Base-by-base conservation (phyloP, 2,888 invertebrate genomes). In the Xestobium rufovillosum region DNA sequence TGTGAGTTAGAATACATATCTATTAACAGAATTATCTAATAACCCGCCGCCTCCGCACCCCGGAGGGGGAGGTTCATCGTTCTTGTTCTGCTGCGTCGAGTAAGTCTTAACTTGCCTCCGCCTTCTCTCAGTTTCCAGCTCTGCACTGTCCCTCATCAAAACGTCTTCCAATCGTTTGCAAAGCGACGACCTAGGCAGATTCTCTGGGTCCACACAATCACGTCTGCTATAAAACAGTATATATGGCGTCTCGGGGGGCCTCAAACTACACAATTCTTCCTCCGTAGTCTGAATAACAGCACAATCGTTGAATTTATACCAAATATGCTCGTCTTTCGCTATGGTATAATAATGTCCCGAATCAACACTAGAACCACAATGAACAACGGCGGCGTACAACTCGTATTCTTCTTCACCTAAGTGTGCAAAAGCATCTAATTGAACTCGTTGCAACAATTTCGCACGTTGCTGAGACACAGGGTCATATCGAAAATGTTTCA, bases 291-390 rank as follows among this genome's bases (percentile, higher is more conserved):
- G 60, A 1, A 73, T 71, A 1, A 90, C 86, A n/a, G 72, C 67
- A 41, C 77, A 80, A 52, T 90, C 90, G 56, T 89, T 87, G 56
- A 85, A 87, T 55, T 80, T 75, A 59, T 77, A 83, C 90, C 90
- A 90, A 36, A 66, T 66, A 19, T 73, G 67, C 37, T 70, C 69
- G 55, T 83, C 83, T 19, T 77, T 73, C 0, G 84, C 87, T 40
- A 85, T 78, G 0, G 88, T 87, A 60, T 86, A 88, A 60, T 91
- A 91, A 59, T 91, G 91, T 0, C 90, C 91, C 1, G 84, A 83
- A 56, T 90, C 85, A 45, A 87, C 78, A 33, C 82, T 83, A 13
- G 77, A 76, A 2, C 91, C 91, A 0, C 80, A 78, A 62, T 91
- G 91, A 0, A 91, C 81, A 0, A 91, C 83, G 0, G 87, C 85